phyloP scores from a whole-genome alignment of 2,888 invertebrate genomes.

The Empis livida region DNA sequence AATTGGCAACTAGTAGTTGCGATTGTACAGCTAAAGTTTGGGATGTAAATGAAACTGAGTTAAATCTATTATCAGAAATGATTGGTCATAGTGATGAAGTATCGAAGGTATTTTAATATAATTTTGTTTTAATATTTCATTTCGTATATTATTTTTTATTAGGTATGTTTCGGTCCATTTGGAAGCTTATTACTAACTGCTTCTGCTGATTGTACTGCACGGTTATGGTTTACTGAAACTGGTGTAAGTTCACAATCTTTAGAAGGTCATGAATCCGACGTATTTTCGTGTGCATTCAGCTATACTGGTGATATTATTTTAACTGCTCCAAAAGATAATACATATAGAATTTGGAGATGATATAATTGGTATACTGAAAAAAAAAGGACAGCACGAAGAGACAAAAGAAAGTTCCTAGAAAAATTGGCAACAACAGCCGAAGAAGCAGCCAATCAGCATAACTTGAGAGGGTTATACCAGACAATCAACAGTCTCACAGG shows the following conservation, averaged over 20 bases:
- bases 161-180: constrained; percentile 70
- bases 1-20: constrained; percentile 60
- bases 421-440: too few relatives aligned
- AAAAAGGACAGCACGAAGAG: too few relatives aligned
- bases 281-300: constrained; percentile 71
- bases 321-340: constrained; percentile 74
- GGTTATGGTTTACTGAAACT: constrained; percentile 51
- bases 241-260: constrained; percentile 60
- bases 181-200: constrained; percentile 61
- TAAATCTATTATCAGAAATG: constrained; percentile 45
- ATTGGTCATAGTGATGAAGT: constrained; percentile 55
- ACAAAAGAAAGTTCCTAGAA: too few relatives aligned
- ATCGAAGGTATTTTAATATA: constrained; percentile 41
- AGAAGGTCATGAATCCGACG: constrained; percentile 63
- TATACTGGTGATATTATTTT: constrained; percentile 65
- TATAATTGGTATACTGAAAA: constrained; percentile 48
- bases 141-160: constrained; percentile 7
- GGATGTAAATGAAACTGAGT: constrained; percentile 42
- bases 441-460: too few relatives aligned
- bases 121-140: neutral
- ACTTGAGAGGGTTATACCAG: too few relatives aligned
- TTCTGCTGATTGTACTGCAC: constrained; percentile 60
- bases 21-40: constrained; percentile 64
- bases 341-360: constrained; percentile 68
- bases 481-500: too few relatives aligned